These are phyloP conservation scores for Campoplex nolae DNA, from an alignment of 2,888 invertebrate genomes.

Conservation along the genomic window DNA sequence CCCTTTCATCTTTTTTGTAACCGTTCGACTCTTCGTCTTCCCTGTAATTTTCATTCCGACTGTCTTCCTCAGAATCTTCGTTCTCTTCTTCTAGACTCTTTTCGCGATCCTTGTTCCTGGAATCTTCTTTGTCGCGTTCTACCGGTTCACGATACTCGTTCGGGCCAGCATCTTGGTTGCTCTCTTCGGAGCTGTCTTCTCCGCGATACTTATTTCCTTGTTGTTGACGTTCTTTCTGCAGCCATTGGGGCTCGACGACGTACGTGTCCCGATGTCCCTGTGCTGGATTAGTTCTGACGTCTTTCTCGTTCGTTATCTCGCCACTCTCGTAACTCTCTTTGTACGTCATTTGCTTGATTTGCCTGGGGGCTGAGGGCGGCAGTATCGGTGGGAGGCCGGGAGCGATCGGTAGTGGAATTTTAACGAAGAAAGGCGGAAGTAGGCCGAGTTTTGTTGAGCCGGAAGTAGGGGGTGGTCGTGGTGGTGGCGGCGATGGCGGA, in stretches of 20 bases:
- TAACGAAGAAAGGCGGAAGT: constrained; percentile 76
- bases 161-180: constrained; percentile 38
- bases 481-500: constrained; percentile 21
- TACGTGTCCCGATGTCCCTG: constrained; percentile 63
- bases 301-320: constrained; percentile 72
- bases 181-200: constrained; percentile 36
- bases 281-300: constrained; percentile 70
- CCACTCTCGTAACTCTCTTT: constrained; percentile 74
- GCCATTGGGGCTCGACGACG: constrained; percentile 74
- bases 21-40: constrained; percentile 60
- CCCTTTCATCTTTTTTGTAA: constrained; percentile 30
- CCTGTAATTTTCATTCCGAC: constrained; percentile 39
- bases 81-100: neutral
- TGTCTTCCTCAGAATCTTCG: constrained; percentile 20
- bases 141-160: neutral
- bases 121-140: constrained; percentile 11
- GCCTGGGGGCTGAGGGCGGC: constrained; percentile 67
- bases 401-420: constrained; percentile 80
- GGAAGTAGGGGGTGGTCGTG: constrained; percentile 7
- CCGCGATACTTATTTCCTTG: constrained; percentile 66
- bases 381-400: constrained; percentile 75
- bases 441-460: constrained; percentile 66
- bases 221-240: constrained; percentile 71
- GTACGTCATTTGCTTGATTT: constrained; percentile 37
- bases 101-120: constrained; percentile 3